Evolutionary conservation across 2,797 vertebrate genomes (phyloP).

Genomic region (Bradypodion pumilum): DNA sequence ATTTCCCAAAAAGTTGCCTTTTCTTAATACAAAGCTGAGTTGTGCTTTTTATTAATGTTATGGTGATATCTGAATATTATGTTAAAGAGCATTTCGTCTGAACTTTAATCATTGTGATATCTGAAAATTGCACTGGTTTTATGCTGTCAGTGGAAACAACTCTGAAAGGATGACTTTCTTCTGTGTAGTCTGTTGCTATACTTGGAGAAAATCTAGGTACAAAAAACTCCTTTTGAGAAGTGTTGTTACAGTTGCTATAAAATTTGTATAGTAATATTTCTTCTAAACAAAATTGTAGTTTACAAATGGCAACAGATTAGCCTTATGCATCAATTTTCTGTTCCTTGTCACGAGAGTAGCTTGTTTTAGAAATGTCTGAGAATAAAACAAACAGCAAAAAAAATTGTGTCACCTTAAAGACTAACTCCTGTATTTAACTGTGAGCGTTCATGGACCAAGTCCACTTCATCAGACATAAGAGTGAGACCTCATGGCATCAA

Average conservation of each 20-base stretch:
- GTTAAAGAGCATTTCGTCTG: slow-evolving; percentile 26
- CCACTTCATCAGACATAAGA: too few species aligned
- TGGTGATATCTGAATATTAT: neutral
- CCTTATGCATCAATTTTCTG: slow-evolving; percentile 24
- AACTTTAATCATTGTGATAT: slow-evolving; percentile 29
- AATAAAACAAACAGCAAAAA: too few species aligned
- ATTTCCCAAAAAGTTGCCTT: neutral
- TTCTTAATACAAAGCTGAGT: neutral
- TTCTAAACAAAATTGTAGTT: neutral
- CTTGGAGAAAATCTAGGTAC: slow-evolving; percentile 32
- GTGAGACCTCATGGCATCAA: too few species aligned
- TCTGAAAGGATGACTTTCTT: slow-evolving; percentile 23
- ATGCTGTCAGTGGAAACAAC: slow-evolving; percentile 48
- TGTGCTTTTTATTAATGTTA: neutral
- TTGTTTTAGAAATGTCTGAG: too few species aligned
- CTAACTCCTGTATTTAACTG: too few species aligned
- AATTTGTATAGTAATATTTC: slow-evolving; percentile 27
- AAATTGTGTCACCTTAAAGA: too few species aligned
- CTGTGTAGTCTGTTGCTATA: slow-evolving; percentile 42
- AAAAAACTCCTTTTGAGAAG: slow-evolving; percentile 21
- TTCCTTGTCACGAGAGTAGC: neutral
- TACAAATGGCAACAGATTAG: slow-evolving; percentile 33
- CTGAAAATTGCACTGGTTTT: slow-evolving; percentile 20
- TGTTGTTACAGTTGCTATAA: slow-evolving; percentile 53
- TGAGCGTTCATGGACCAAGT: too few species aligned